A percentile compares a stretch with the other conserved stretches of the same genome.
These are phyloP conservation scores for Centroberyx gerrardi DNA, from an alignment of 2,797 vertebrate genomes.

Conservation along the genomic window DNA sequence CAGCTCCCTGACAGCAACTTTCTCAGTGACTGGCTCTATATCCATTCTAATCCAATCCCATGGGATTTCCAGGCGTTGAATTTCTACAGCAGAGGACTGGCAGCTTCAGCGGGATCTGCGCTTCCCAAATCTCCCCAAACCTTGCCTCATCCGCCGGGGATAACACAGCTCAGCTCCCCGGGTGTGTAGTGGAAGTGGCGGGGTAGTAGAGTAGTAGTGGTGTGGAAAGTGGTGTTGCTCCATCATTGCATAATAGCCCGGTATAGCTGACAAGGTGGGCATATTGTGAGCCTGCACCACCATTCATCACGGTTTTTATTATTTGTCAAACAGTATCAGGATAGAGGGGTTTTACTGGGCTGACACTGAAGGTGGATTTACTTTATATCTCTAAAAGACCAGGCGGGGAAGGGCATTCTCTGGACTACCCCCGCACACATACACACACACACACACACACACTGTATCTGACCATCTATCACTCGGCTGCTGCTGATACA, in stretches of 20 bases:
- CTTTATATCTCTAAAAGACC: constrained; percentile 44
- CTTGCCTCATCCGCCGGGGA: constrained; percentile 72
- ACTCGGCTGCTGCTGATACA: constrained; percentile 38
- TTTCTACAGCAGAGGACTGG: constrained; percentile 76
- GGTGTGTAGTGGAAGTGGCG: constrained; percentile 55
- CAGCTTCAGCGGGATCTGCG: constrained; percentile 74
- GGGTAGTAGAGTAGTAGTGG: constrained; percentile 32
- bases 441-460: constrained; percentile 9
- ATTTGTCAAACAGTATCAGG: constrained; percentile 72
- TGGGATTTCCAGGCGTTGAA: constrained; percentile 75
- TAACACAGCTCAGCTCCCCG: constrained; percentile 77
- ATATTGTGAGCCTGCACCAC: constrained; percentile 64
- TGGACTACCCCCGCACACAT: background rate
- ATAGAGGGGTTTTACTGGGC: constrained; percentile 55
- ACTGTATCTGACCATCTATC: constrained; percentile 55
- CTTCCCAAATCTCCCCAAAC: constrained; percentile 78
- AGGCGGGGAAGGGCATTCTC: background rate
- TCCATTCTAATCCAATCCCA: constrained; percentile 83
- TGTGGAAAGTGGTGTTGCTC: constrained; percentile 55
- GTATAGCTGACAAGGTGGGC: constrained; percentile 59
- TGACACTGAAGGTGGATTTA: constrained; percentile 47
- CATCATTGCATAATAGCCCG: constrained; percentile 65
- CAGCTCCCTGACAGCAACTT: constrained; percentile 71
- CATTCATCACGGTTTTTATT: constrained; percentile 75
- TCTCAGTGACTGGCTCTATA: constrained; percentile 79